Conservation (phyloP, 2,888 invertebrate genomes). For the Orthosia incerta region DNA sequence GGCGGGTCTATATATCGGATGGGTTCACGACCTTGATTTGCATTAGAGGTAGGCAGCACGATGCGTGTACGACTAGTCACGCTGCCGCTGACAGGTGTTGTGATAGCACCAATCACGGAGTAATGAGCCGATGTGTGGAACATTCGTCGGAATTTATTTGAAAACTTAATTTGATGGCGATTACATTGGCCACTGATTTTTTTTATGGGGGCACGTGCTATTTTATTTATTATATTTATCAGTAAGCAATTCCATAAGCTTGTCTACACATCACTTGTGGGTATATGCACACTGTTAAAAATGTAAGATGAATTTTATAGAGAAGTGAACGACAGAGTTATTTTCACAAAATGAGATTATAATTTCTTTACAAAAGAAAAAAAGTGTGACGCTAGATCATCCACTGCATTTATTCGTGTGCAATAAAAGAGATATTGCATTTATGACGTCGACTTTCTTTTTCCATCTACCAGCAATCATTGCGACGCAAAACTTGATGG, state of each 20-base stretch:
- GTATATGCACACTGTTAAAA: too few relatives aligned
- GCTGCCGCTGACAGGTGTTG: constrained; percentile 59
- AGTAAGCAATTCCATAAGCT: too few relatives aligned
- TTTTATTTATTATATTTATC: not conserved
- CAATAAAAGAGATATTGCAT: constrained; percentile 43
- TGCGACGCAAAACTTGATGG: constrained; percentile 49
- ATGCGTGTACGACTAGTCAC: constrained; percentile 46
- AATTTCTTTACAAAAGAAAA: not conserved
- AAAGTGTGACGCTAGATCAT: not conserved
- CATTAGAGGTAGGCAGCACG: constrained; percentile 63
- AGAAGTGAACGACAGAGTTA: not conserved
- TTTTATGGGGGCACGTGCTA: constrained; percentile 5
- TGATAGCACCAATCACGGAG: constrained; percentile 47
- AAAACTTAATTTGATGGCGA: constrained; percentile 60
- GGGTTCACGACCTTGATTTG: constrained; percentile 74
- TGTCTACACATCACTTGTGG: too few relatives aligned
- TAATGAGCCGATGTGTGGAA: constrained; percentile 52
- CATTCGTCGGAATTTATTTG: constrained; percentile 58
- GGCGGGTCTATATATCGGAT: constrained; percentile 46
- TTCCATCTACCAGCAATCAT: constrained; percentile 41
- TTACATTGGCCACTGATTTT: constrained; percentile 26
- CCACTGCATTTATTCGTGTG: constrained; percentile 25
- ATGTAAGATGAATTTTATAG: not conserved
- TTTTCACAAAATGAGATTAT: not conserved
- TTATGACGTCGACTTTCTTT: constrained; percentile 56